These are phyloP conservation scores for Orius insidiosus DNA, from an alignment of 1,140 invertebrate genomes.

Conservation along the genomic window DNA sequence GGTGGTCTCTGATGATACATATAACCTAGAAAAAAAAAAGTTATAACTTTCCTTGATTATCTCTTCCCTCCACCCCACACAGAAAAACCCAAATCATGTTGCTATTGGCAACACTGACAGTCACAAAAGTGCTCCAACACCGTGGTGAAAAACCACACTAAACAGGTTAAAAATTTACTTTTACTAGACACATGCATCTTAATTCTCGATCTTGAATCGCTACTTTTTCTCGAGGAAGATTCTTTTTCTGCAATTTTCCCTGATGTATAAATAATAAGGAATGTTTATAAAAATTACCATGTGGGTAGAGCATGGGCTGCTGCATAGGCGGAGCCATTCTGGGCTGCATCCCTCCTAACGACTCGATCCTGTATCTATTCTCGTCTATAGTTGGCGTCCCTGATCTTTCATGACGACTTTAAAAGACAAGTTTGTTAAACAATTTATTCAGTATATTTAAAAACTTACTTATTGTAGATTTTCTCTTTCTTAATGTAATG, in stretches of 20 bases:
- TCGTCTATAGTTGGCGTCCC: constrained; percentile 53
- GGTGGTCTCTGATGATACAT: too few species aligned
- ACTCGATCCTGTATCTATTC: not conserved
- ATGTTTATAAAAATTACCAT: not conserved
- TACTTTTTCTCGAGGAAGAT: not conserved
- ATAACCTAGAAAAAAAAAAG: too few species aligned
- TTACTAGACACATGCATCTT: too few species aligned
- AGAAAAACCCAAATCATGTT: too few species aligned
- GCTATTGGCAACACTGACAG: too few species aligned
- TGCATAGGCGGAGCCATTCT: constrained; percentile 5
- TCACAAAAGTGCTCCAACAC: too few species aligned
- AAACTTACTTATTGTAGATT: constrained; percentile 5
- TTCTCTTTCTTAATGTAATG: constrained; percentile 1
- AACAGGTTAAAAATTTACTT: too few species aligned
- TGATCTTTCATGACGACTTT: constrained; percentile 36
- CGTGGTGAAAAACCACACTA: too few species aligned
- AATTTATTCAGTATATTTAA: not conserved
- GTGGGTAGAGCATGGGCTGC: constrained; percentile 1
- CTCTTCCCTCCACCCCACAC: too few species aligned
- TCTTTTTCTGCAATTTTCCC: constrained; percentile 2
- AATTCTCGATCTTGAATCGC: not conserved
- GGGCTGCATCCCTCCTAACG: constrained; percentile 14
- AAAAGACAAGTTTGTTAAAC: constrained; percentile 1
- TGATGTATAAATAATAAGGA: not conserved
- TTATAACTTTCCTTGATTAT: too few species aligned